Percentiles rank a stretch among this genome's conserved stretches.
Evolutionary conservation across 2,888 invertebrate species (phyloP).

Genomic region (Octonoba sinensis): DNA sequence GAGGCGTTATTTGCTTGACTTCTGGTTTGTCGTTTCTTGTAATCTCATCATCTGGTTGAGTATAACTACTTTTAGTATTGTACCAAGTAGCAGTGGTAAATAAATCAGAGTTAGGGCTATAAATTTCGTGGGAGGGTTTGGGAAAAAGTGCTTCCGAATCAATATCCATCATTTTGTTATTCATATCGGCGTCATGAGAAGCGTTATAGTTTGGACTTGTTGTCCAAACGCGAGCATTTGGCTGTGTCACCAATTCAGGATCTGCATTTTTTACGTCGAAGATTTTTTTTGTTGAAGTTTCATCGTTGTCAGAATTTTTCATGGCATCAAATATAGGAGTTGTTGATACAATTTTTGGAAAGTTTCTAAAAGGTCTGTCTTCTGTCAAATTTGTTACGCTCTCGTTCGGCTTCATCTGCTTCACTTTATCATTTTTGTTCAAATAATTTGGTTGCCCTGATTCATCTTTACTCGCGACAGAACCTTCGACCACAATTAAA

Average conservation of each 20-base stretch:
- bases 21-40: background rate
- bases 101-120: background rate
- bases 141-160: background rate
- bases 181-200: too few species aligned
- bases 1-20: slow-evolving; percentile 7
- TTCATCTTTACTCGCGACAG: slow-evolving; percentile 31
- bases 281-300: background rate
- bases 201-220: background rate
- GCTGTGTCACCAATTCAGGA: background rate
- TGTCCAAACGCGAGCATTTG: background rate
- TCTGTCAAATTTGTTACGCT: background rate
- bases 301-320: slow-evolving; percentile 18
- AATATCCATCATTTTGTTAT: background rate
- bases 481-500: slow-evolving; percentile 36
- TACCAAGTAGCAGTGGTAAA: slow-evolving; percentile 13
- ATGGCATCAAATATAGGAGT: background rate
- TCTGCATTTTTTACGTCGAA: slow-evolving; percentile 4
- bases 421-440: slow-evolving; percentile 36
- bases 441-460: slow-evolving; percentile 8
- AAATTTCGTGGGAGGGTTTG: background rate
- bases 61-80: slow-evolving; percentile 15
- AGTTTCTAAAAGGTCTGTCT: background rate
- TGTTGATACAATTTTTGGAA: slow-evolving; percentile 16
- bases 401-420: slow-evolving; percentile 16
- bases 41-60: background rate